Evolutionary conservation across 2,113 vertebrate genomes (phyloP).

Genomic region (Oreochromis tanganicae): DNA sequence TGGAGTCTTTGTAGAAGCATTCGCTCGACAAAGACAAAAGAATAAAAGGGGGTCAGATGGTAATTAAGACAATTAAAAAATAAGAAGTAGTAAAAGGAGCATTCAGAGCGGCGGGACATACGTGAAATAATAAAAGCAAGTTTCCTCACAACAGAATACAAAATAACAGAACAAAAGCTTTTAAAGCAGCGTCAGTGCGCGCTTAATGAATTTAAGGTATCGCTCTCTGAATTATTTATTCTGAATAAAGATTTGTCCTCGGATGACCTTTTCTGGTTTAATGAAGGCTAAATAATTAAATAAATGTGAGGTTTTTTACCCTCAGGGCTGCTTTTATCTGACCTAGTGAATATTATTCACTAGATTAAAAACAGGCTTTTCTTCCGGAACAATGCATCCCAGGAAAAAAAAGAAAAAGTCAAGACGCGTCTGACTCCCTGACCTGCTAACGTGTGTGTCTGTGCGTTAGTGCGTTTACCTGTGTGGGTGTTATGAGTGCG

Average conservation of each 20-base stretch:
- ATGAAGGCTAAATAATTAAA: slow-evolving; percentile 20
- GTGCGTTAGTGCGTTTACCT: neutral
- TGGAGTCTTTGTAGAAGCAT: neutral
- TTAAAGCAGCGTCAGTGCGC: neutral
- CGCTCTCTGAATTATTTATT: neutral
- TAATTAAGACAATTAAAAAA: neutral
- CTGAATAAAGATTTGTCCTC: neutral
- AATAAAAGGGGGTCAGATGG: neutral
- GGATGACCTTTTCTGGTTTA: neutral
- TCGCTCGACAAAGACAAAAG: neutral
- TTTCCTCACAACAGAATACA: neutral
- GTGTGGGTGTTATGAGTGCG: neutral
- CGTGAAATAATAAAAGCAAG: neutral
- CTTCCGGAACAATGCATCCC: neutral
- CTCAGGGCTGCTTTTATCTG: slow-evolving; percentile 1
- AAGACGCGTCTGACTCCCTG: neutral
- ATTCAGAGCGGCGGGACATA: neutral
- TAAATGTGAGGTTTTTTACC: neutral
- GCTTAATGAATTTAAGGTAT: neutral
- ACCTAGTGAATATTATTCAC: slow-evolving; percentile 26
- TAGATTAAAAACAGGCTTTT: neutral
- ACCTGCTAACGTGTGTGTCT: neutral
- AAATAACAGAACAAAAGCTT: neutral
- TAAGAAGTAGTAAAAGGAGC: neutral
- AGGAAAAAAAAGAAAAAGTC: neutral